Evolutionary conservation across 2,888 invertebrate species (phyloP), one percentile per base, ranked within the genome.

Genomic region (Macrosiphum euphorbiae): DNA sequence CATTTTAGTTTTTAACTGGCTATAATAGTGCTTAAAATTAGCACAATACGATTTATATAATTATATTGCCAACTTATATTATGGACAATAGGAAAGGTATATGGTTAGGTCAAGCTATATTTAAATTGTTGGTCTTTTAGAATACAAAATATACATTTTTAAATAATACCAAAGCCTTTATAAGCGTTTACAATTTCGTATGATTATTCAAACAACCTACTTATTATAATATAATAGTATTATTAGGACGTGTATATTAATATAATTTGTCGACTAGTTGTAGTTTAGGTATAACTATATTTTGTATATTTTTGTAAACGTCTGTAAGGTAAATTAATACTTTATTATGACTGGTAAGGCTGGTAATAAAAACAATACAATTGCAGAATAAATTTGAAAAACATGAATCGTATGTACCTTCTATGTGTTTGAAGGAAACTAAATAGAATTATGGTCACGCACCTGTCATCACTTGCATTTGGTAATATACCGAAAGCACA

Each of bases 381-480:
- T 13, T 41, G 16, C 16, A 24, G n/a, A 7, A 58, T 26, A 50
- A 91, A 41, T 58, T 91, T 85, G 55, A 58, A n/a, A 47, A 47
- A 58, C 85, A 58, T 24, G 44, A 58, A 58, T 47, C 44, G 26
- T 87, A 50, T 16, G 4, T n/a, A 26, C n/a, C 20, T 52, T 55
- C 24, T 24, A n/a, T 55, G n/a, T 47, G 91, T 58, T n/a, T 28
- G 11, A 50, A n/a, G n/a, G 24, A 24, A 91, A 58, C n/a, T 58
- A 44, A 47, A 86, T 44, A 16, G 35, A 61, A 92, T 58, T 47
- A 86, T 47, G 47, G 86, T 86, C 58, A 92, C 85, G 85, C 55
- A 86, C 86, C n/a, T 92, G 61, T 61, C 91, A 86, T 92, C 47
- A n/a, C 47, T 92, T 92, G n/a, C 26, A 26, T 92, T 92, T 86